Percentiles rank a stretch among this genome's conserved stretches.
Conservation (phyloP, 2,113 vertebrate species). For the Paratilapia polleni region DNA sequence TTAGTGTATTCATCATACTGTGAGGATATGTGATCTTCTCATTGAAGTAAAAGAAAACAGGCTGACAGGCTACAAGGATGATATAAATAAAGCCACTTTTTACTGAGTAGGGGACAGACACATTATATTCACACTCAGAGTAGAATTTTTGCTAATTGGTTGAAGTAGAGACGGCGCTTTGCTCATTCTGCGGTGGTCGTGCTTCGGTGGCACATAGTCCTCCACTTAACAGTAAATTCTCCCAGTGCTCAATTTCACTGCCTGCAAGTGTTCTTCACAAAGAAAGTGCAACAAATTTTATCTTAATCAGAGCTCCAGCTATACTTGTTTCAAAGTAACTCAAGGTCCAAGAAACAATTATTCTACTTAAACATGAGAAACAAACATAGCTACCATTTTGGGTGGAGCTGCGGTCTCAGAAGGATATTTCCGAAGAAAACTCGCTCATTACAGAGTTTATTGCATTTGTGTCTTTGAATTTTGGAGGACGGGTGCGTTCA, state of each 20-base stretch:
- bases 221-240: constrained; percentile 18
- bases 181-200: not conserved
- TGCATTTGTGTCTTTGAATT: constrained; percentile 53
- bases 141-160: constrained; percentile 48
- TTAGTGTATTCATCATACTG: not conserved
- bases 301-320: constrained; percentile 38
- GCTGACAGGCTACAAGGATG: not conserved
- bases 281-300: constrained; percentile 25
- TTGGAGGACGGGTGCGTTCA: constrained; percentile 54
- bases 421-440: constrained; percentile 46
- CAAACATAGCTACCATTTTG: constrained; percentile 35
- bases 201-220: constrained; percentile 8
- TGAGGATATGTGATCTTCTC: not conserved
- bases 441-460: constrained; percentile 60
- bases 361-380: constrained; percentile 50
- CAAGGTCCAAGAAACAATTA: constrained; percentile 70
- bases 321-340: constrained; percentile 49
- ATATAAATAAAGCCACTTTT: not conserved
- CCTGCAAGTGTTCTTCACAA: constrained; percentile 5
- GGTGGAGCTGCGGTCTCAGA: constrained; percentile 28
- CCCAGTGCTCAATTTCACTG: constrained; percentile 1
- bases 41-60: not conserved
- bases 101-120: not conserved
- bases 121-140: not conserved
- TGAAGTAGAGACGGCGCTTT: constrained; percentile 9